Evolutionary conservation across 2,113 vertebrate species (phyloP).

Genomic region (Danio rerio): DNA sequence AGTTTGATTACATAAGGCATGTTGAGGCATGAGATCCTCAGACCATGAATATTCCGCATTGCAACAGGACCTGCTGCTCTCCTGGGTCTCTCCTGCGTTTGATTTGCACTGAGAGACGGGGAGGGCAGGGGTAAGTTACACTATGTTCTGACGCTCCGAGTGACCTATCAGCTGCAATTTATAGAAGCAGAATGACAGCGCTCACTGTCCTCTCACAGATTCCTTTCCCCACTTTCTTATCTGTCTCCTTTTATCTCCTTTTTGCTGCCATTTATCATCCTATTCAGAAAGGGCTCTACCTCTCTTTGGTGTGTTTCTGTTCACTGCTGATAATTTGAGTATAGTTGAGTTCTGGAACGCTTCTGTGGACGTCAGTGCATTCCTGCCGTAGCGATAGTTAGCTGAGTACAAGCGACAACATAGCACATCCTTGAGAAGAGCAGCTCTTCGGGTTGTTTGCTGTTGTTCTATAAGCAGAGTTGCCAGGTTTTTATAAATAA

Average conservation of each 20-base stretch:
- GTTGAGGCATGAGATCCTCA: conserved; percentile 13
- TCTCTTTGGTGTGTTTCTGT: not conserved
- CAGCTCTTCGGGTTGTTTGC: not conserved
- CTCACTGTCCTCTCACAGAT: conserved; percentile 67
- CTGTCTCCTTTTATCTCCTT: conserved; percentile 14
- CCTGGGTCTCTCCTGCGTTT: conserved; percentile 58
- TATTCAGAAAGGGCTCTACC: not conserved
- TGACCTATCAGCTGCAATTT: conserved; percentile 78
- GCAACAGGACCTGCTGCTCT: conserved; percentile 59
- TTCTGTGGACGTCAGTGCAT: conserved; percentile 17
- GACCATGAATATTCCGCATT: conserved; percentile 54
- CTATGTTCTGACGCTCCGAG: conserved; percentile 71
- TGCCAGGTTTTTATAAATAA: not conserved
- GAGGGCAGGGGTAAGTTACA: conserved; percentile 60
- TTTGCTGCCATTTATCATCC: not conserved
- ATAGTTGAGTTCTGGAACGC: not conserved
- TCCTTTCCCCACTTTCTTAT: conserved; percentile 57
- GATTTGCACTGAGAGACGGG: conserved; percentile 48
- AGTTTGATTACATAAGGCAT: not conserved
- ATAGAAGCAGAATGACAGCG: conserved; percentile 74
- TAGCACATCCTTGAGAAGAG: not conserved
- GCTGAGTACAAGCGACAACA: not conserved
- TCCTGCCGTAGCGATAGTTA: conserved; percentile 5
- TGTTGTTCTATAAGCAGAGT: not conserved
- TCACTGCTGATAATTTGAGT: not conserved